Percentiles rank a stretch among this genome's conserved stretches.
Evolutionary conservation across 2,888 invertebrate genomes (phyloP).

Genomic region (Diaperis boleti): DNA sequence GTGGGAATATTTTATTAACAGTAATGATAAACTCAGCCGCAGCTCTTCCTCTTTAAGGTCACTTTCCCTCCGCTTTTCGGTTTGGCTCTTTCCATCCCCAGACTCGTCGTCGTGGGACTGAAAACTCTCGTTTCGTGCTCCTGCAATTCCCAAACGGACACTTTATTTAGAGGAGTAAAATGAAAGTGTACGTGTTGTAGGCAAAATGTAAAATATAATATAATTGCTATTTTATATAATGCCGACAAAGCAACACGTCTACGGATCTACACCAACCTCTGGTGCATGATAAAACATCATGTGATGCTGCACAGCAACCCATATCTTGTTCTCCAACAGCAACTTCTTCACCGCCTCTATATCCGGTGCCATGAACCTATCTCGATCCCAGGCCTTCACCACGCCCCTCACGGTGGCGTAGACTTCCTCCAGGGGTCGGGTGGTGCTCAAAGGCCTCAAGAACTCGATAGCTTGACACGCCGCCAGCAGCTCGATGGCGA

Average conservation of each 20-base stretch:
- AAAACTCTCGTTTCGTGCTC: constrained; percentile 66
- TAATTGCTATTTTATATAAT: too few species aligned
- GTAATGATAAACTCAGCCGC: neutral
- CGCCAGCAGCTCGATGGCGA: constrained; percentile 75
- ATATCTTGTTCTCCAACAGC: constrained; percentile 67
- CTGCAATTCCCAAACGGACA: constrained; percentile 14
- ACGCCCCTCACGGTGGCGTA: constrained; percentile 70
- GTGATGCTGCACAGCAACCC: constrained; percentile 68
- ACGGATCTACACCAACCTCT: constrained; percentile 53
- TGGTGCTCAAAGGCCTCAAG: constrained; percentile 73
- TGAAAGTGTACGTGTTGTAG: too few species aligned
- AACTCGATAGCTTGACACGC: constrained; percentile 79
- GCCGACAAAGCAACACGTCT: too few species aligned
- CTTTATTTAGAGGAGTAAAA: too few species aligned
- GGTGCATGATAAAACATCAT: constrained; percentile 65
- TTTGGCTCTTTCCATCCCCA: constrained; percentile 50
- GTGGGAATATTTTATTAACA: constrained; percentile 17
- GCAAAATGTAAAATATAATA: too few species aligned
- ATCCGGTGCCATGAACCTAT: constrained; percentile 75
- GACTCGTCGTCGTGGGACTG: constrained; percentile 66
- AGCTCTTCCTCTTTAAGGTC: constrained; percentile 29
- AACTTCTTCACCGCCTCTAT: constrained; percentile 72
- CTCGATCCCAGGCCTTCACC: constrained; percentile 71
- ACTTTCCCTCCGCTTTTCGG: constrained; percentile 29
- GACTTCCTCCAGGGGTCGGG: constrained; percentile 74